Conservation (phyloP, 2,797 vertebrate genomes). For the Margarornis squamiger region DNA sequence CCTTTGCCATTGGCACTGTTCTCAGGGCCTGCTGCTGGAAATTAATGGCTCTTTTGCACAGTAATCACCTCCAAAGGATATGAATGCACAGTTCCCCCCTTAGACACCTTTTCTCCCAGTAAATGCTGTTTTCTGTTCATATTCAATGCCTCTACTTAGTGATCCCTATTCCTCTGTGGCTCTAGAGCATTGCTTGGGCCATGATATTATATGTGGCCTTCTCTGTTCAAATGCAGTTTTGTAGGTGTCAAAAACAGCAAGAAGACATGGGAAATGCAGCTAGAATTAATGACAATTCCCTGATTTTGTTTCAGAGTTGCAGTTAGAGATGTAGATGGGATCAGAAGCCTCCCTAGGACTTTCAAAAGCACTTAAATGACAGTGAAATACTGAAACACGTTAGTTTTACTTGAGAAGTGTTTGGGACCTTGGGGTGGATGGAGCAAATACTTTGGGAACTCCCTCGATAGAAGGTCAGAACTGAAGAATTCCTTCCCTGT, state of each 20-base stretch:
- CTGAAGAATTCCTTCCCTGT: background rate
- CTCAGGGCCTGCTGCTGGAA: background rate
- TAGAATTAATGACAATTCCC: background rate
- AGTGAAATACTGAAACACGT: background rate
- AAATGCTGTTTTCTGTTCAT: background rate
- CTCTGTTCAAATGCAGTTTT: background rate
- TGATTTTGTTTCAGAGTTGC: background rate
- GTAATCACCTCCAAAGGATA: background rate
- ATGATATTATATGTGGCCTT: background rate
- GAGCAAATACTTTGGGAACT: background rate
- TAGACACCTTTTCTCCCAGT: fast-evolving
- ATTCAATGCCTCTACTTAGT: background rate
- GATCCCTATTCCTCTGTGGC: background rate
- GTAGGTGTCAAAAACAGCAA: background rate
- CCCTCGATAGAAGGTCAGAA: background rate
- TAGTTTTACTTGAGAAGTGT: background rate
- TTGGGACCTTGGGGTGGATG: background rate
- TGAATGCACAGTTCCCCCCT: background rate
- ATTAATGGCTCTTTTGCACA: background rate
- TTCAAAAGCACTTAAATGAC: background rate
- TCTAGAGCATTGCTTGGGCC: background rate
- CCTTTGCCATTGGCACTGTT: background rate
- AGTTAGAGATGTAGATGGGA: background rate
- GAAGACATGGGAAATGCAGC: background rate
- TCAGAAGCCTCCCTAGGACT: background rate